Percentiles rank a stretch among this genome's conserved stretches.
phyloP scores from a whole-genome alignment of 1,140 invertebrate genomes.

The Magallana ariakensis region DNA sequence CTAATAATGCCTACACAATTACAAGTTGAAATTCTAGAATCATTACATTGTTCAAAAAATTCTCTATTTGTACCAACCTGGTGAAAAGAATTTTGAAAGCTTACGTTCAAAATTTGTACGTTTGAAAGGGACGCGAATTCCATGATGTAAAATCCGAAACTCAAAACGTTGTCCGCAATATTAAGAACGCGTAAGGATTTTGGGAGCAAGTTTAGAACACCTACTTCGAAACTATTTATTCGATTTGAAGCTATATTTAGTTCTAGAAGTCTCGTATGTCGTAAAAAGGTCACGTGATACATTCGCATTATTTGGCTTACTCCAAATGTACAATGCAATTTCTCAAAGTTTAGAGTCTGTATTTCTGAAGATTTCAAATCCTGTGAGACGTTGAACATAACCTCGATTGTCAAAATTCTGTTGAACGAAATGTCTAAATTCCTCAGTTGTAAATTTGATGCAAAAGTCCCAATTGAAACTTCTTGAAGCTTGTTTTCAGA shows the following conservation, averaged over 20 bases:
- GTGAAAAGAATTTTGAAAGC: background rate
- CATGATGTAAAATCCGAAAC: conserved; percentile 1
- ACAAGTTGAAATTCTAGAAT: background rate
- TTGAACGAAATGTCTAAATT: background rate
- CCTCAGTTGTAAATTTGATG: background rate
- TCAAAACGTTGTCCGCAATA: background rate
- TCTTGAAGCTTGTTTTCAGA: background rate
- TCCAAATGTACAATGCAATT: background rate
- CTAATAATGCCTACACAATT: too few relatives aligned
- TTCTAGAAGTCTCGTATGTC: background rate
- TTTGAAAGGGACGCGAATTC: background rate
- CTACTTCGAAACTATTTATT: background rate
- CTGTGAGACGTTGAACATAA: background rate
- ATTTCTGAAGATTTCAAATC: background rate
- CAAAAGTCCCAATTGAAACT: background rate
- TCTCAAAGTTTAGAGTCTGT: background rate
- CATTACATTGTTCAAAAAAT: background rate
- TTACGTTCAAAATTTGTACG: background rate
- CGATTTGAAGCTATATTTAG: background rate
- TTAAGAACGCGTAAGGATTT: background rate
- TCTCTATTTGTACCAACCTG: background rate
- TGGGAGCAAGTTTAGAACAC: background rate
- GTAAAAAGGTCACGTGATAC: background rate
- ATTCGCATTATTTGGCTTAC: background rate
- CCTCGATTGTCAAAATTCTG: background rate